Conservation (phyloP, 2,888 invertebrate species). For the Mactromeris polynyma region DNA sequence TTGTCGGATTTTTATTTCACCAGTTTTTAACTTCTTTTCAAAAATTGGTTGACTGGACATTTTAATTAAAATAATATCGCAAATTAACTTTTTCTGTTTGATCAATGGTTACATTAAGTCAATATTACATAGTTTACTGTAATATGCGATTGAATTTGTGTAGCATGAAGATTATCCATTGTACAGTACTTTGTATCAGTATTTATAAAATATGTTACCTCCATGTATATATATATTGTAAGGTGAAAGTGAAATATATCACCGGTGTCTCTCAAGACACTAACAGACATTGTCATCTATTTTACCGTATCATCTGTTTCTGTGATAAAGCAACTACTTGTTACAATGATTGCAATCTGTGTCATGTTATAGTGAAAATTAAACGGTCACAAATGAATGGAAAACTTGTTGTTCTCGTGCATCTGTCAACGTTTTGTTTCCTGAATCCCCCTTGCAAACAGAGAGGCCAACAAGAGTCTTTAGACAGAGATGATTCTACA, state of each 20-base stretch:
- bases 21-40: too few species aligned
- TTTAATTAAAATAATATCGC: too few species aligned
- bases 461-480: too few species aligned
- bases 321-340: not conserved
- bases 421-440: not conserved
- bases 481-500: too few species aligned
- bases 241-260: not conserved
- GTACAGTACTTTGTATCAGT: not conserved
- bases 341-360: not conserved
- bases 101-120: too few species aligned
- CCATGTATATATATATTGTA: not conserved
- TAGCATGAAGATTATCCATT: not conserved
- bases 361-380: conserved; percentile 3
- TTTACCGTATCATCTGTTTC: not conserved
- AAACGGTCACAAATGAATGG: not conserved
- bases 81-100: too few species aligned
- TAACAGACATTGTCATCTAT: not conserved
- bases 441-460: too few species aligned
- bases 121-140: too few species aligned
- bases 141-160: not conserved
- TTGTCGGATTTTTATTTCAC: too few species aligned
- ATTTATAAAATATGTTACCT: not conserved
- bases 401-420: not conserved
- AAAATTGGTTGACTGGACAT: too few species aligned
- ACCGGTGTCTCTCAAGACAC: too few species aligned